A percentile compares a stretch with the other conserved stretches of the same genome.
These are phyloP conservation scores for Copidosoma floridanum DNA, from an alignment of 1,140 invertebrate genomes.

Conservation along the genomic window DNA sequence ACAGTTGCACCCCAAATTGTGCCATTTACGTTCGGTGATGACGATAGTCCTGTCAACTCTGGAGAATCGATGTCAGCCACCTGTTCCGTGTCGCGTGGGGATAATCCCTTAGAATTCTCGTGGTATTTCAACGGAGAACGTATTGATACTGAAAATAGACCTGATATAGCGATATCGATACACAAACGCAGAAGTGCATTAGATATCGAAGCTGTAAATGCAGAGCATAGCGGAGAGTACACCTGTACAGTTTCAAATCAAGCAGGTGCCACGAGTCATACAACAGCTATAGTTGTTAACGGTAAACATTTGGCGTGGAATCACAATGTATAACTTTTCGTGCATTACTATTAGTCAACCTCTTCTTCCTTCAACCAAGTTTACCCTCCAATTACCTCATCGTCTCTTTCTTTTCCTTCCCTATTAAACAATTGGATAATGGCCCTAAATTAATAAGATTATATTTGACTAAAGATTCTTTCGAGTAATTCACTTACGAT, in stretches of 20 bases:
- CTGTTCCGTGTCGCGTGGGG: constrained; percentile 68
- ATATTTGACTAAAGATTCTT: too few species aligned
- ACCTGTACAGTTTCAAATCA: constrained; percentile 66
- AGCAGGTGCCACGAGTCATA: constrained; percentile 64
- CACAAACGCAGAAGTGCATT: constrained; percentile 60
- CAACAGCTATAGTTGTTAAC: constrained; percentile 63
- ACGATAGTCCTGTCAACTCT: constrained; percentile 63
- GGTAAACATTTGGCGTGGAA: constrained; percentile 49
- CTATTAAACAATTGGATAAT: too few species aligned
- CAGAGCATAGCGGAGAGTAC: constrained; percentile 65
- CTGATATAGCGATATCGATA: constrained; percentile 55
- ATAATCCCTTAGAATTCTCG: constrained; percentile 63
- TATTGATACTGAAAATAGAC: constrained; percentile 47
- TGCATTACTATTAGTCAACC: too few species aligned
- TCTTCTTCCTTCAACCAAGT: too few species aligned
- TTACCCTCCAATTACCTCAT: too few species aligned
- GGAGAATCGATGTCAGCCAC: constrained; percentile 63
- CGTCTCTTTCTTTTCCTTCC: too few species aligned
- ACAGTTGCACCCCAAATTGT: constrained; percentile 67
- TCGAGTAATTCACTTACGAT: too few species aligned
- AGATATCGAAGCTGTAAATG: constrained; percentile 62
- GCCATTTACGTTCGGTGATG: constrained; percentile 66
- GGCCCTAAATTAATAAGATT: too few species aligned
- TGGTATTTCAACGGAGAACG: constrained; percentile 60
- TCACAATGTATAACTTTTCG: too few species aligned